Percentiles rank a stretch among this genome's conserved stretches.
Evolutionary conservation across 2,797 vertebrate genomes (phyloP).

Genomic region (Coregonus sp.): DNA sequence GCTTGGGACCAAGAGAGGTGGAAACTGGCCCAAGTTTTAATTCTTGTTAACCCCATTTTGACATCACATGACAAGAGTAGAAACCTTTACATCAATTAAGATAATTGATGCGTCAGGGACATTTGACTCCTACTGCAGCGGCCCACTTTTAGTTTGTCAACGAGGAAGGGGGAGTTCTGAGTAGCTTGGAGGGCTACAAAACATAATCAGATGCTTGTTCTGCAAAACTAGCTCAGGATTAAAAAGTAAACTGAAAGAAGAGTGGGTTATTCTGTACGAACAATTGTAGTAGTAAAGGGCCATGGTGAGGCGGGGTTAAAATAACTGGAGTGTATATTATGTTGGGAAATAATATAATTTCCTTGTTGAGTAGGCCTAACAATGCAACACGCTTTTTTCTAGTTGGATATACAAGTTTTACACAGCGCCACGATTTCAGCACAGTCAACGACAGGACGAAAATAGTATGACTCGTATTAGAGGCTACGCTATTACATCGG

Average conservation of each 20-base stretch:
- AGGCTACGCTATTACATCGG: neutral
- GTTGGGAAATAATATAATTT: neutral
- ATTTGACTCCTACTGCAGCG: constrained; percentile 12
- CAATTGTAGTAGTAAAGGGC: neutral
- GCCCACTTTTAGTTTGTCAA: neutral
- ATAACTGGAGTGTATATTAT: neutral
- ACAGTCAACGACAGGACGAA: neutral
- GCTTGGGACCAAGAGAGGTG: neutral
- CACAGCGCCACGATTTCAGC: constrained; percentile 1
- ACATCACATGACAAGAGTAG: constrained; percentile 26
- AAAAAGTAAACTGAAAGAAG: neutral
- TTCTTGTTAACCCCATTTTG: constrained; percentile 14
- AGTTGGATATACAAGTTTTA: neutral
- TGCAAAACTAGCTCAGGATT: neutral
- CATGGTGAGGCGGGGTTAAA: neutral
- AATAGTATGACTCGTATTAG: neutral
- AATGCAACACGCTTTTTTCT: neutral
- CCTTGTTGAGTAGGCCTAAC: neutral
- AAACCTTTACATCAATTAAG: constrained; percentile 38
- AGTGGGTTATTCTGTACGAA: neutral
- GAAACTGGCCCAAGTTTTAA: neutral
- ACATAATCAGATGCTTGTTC: neutral
- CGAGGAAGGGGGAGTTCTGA: constrained; percentile 9
- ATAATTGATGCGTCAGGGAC: constrained; percentile 24
- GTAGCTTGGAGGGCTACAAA: neutral